A percentile compares a stretch with the other conserved stretches of the same genome.
Conservation (phyloP, 2,113 vertebrate genomes). For the Leptobrachium ailaonicum region DNA sequence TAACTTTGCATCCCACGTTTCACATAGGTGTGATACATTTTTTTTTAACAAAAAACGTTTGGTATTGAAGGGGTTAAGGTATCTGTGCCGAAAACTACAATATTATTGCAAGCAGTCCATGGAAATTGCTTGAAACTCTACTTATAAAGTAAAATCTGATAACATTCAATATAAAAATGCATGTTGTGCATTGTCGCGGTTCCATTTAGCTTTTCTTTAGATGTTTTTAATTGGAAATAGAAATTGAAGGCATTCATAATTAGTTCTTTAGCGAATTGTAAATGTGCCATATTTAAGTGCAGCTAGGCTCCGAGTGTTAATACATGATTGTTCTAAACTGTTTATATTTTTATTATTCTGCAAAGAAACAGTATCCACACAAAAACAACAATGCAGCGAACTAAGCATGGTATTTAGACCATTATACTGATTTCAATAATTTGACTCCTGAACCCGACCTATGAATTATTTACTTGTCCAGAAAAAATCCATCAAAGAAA, state of each 20-base stretch:
- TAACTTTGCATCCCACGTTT: no score
- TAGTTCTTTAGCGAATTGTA: constrained; percentile 11
- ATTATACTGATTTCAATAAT: constrained; percentile 33
- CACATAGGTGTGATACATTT: no score
- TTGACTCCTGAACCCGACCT: constrained; percentile 1
- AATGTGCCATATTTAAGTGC: background rate
- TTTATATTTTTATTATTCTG: constrained; percentile 17
- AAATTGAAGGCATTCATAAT: constrained; percentile 33
- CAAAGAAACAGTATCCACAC: constrained; percentile 9
- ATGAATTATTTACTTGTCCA: constrained; percentile 40
- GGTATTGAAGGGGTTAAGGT: no score
- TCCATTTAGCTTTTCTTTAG: constrained; percentile 28
- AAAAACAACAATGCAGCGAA: constrained; percentile 1
- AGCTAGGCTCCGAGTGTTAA: background rate
- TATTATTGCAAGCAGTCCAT: constrained; percentile 21
- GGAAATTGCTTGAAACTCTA: constrained; percentile 23
- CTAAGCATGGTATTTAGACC: constrained; percentile 22
- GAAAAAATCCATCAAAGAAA: constrained; percentile 33
- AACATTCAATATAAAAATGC: constrained; percentile 30
- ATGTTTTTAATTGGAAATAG: constrained; percentile 39
- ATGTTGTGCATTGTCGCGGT: constrained; percentile 11
- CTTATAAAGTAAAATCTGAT: constrained; percentile 26
- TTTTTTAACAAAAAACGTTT: no score
- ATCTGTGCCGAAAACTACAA: constrained; percentile 4
- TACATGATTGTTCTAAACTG: background rate